These are phyloP conservation scores for Typhlichthys subterraneus DNA, from an alignment of 2,797 vertebrate species.

Conservation along the genomic window DNA sequence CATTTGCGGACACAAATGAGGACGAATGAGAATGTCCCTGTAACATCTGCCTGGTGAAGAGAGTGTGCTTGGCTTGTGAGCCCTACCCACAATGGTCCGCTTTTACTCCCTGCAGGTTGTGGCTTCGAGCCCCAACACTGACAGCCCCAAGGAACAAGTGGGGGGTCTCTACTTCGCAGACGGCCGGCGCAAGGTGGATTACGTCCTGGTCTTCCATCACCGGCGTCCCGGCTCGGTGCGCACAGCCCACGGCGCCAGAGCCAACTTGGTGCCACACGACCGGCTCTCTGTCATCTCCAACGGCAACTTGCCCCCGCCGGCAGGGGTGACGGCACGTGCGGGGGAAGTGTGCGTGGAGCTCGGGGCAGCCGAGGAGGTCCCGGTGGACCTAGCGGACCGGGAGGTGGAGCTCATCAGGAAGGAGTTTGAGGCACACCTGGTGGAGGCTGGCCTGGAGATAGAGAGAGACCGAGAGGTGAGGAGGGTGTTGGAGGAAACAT, in stretches of 20 bases:
- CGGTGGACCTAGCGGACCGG: conserved; percentile 81
- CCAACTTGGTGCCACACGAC: conserved; percentile 39
- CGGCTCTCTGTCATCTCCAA: conserved; percentile 82
- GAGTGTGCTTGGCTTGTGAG: no score
- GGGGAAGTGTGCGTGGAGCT: conserved; percentile 64
- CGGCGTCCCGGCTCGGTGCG: conserved; percentile 70
- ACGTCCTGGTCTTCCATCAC: conserved; percentile 90
- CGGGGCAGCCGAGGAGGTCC: conserved; percentile 68
- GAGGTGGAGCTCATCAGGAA: conserved; percentile 86
- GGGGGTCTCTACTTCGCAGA: conserved; percentile 86
- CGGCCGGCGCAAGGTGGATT: conserved; percentile 91
- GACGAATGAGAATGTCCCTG: no score
- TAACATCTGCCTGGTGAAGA: no score
- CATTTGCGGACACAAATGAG: no score
- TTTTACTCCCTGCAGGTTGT: conserved; percentile 75
- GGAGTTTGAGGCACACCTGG: conserved; percentile 88
- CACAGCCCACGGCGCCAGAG: background rate
- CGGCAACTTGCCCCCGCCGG: conserved; percentile 75
- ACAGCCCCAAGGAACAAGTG: conserved; percentile 31
- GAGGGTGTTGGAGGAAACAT: background rate
- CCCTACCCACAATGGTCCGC: background rate
- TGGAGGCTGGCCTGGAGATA: conserved; percentile 90
- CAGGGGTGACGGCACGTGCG: conserved; percentile 45
- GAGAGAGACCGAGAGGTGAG: conserved; percentile 93
- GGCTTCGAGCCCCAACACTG: conserved; percentile 29